Percentiles rank a stretch among this genome's conserved stretches.
phyloP scores from a whole-genome alignment of 2,797 vertebrate genomes.

The Enteromius mattozi region DNA sequence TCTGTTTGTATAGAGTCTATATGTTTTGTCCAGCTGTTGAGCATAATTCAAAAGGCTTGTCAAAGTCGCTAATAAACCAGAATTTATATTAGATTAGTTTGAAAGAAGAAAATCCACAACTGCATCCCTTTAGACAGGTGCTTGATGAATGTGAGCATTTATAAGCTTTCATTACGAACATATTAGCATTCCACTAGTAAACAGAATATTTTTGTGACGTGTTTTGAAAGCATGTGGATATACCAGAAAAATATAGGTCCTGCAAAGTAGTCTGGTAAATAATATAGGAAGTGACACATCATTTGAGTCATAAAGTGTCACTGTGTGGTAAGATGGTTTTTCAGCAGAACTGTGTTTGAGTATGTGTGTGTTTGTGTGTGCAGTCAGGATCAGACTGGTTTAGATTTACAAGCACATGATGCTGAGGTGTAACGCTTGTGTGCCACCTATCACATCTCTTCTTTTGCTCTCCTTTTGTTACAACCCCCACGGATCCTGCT shows the following conservation, averaged over 20 bases:
- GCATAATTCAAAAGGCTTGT: neutral
- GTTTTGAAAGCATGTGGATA: slow-evolving; percentile 20
- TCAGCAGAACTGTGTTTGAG: slow-evolving; percentile 19
- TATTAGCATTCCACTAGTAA: slow-evolving; percentile 14
- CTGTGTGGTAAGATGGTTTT: neutral
- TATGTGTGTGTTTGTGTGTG: slow-evolving; percentile 4
- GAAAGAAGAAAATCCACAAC: slow-evolving; percentile 24
- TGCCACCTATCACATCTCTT: slow-evolving; percentile 44
- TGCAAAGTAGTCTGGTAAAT: neutral
- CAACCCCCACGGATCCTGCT: neutral
- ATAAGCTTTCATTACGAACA: neutral
- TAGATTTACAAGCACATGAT: slow-evolving; percentile 47
- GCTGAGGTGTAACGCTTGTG: slow-evolving; percentile 34
- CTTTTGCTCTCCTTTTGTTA: slow-evolving; percentile 8
- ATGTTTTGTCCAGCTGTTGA: slow-evolving; percentile 21
- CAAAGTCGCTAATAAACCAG: neutral
- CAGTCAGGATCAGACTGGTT: slow-evolving; percentile 45
- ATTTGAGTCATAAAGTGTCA: slow-evolving; percentile 38
- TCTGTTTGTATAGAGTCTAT: neutral
- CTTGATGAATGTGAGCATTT: slow-evolving; percentile 1
- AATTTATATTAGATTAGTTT: slow-evolving; percentile 23
- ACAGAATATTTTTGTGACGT: slow-evolving; percentile 18
- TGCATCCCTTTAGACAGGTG: neutral
- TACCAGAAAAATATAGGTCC: neutral
- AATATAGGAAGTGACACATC: slow-evolving; percentile 10